Evolutionary conservation across 2,888 invertebrate genomes (phyloP), one percentile per base, ranked within the genome.

Genomic region (Dynastes tityus): DNA sequence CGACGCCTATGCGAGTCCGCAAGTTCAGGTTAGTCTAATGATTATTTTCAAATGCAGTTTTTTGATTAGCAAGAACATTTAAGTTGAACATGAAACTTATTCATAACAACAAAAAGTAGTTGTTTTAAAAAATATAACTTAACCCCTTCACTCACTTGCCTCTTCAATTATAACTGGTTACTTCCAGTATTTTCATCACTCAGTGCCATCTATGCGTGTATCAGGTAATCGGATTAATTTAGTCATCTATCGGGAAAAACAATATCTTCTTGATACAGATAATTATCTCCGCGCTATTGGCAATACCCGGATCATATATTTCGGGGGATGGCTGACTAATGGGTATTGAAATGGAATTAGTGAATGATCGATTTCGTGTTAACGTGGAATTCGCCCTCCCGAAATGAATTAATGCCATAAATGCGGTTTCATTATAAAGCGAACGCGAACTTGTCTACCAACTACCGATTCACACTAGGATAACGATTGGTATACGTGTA

Each of bases 321-420:
- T 68, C 51, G 29, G 68, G 51, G 40, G 58, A 58, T 49, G 73
- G 16, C 73, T 73, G 73, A 73, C 73, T 73, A 73, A 73, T 73
- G 73, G 73, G 37, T 73, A 73, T 73, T 58, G 73, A 73, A 73
- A 73, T 58, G 73, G 73, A 73, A 73, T 73, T 73, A 73, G 73
- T 37, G 58, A 58, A 58, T 73, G 73, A 73, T 73, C 73, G 73
- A 73, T 58, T 73, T 73, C 58, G 73, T 73, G 73, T 61, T 73
- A 73, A 73, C 73, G 73, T 45, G 73, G n/a, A 58, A 58, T 58
- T 73, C 73, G 37, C 40, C 40, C 73, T 40, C 16, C 58, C 51
- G 58, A 58, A 73, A 73, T 53, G 73, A 73, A 73, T 73, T 73
- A 73, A 61, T 58, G 73, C 58, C 73, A 68, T 68, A 68, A 73